Evolutionary conservation across 1,140 invertebrate species (phyloP), one percentile per base, ranked within the genome.

Genomic region (Leptestheria dahalacensis): DNA sequence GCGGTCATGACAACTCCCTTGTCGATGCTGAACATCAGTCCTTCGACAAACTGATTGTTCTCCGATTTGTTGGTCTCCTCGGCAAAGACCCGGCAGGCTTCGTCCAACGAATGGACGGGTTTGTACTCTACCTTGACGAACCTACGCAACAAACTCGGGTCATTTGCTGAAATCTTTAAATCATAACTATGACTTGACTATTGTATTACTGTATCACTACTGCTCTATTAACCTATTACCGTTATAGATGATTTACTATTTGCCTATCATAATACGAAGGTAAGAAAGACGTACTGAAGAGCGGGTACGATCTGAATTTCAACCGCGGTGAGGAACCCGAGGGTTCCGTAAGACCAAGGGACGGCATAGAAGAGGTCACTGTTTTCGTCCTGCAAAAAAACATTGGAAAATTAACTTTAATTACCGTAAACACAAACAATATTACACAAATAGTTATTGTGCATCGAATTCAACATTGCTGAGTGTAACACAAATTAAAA

Each of bases 341-440:
- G 71, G 3, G 86, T 90, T 10, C 88, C 88, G 71, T 91, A 85
- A 0, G 86, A 88, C 87, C 86, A 89, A 0, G 87, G 87, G 3
- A 89, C 74, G 2, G 83, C 74, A 69, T 86, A 83, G 69, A 84
- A 91, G 10, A 90, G 67, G 63, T 88, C 84, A 25, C 78, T 64
- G 65, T 87, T 82, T 61, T 83, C 75, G 33, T 80, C 74, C 82
- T 85, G 68, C 4, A 67, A 66, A 62, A 41, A n/a, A n/a, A n/a
- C n/a, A n/a, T n/a, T n/a, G n/a, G n/a, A n/a, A n/a, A n/a, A n/a
- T n/a, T n/a, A n/a, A n/a, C n/a, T n/a, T n/a, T n/a, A n/a, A n/a
- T n/a, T n/a, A n/a, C n/a, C n/a, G n/a, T n/a, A n/a, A n/a, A n/a
- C n/a, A n/a, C n/a, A n/a, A n/a, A n/a, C n/a, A n/a, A n/a, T n/a